A percentile compares a stretch with the other conserved stretches of the same genome.
Conservation (phyloP, 2,888 invertebrate species). For the Cordylochernes scorpioides region DNA sequence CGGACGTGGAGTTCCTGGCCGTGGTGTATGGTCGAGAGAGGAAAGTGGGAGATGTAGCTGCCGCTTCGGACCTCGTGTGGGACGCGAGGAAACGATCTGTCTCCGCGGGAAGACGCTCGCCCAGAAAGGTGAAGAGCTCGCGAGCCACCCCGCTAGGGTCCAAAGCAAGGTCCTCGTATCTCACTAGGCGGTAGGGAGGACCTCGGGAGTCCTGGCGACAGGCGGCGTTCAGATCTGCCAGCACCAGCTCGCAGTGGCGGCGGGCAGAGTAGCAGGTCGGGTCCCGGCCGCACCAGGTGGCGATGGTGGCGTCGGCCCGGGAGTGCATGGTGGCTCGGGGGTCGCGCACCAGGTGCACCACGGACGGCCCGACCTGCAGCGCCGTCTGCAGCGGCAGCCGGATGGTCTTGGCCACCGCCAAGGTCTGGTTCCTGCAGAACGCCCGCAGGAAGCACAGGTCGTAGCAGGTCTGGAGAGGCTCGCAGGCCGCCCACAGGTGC, state of each 20-base stretch:
- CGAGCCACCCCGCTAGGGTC: slow-evolving; percentile 14
- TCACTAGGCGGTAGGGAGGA: slow-evolving; percentile 14
- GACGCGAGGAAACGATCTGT: slow-evolving; percentile 8
- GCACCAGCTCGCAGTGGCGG: slow-evolving; percentile 14
- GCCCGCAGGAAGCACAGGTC: slow-evolving; percentile 14
- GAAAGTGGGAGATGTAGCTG: too few species aligned
- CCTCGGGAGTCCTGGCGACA: slow-evolving; percentile 11
- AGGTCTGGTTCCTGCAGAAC: slow-evolving; percentile 15
- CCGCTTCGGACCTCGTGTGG: slow-evolving; percentile 6
- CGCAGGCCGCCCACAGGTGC: slow-evolving; percentile 14
- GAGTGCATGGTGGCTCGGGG: slow-evolving; percentile 17
- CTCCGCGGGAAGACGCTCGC: slow-evolving; percentile 9
- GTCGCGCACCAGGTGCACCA: slow-evolving; percentile 16
- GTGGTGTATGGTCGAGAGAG: too few species aligned
- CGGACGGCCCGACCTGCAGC: slow-evolving; percentile 11
- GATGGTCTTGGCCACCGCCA: slow-evolving; percentile 16
- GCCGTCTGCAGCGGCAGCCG: slow-evolving; percentile 14
- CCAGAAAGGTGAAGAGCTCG: slow-evolving; percentile 16
- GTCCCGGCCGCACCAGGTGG: slow-evolving; percentile 15
- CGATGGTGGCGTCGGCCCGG: slow-evolving; percentile 13
- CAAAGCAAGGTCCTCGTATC: slow-evolving; percentile 16
- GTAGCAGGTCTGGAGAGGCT: slow-evolving; percentile 11
- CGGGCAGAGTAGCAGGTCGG: slow-evolving; percentile 15
- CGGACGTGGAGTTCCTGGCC: neutral
- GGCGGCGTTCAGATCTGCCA: slow-evolving; percentile 13